Percentiles rank a stretch among this genome's conserved stretches.
These are phyloP conservation scores for Stegophylla sp. DNA, from an alignment of 2,888 invertebrate species.

Conservation along the genomic window DNA sequence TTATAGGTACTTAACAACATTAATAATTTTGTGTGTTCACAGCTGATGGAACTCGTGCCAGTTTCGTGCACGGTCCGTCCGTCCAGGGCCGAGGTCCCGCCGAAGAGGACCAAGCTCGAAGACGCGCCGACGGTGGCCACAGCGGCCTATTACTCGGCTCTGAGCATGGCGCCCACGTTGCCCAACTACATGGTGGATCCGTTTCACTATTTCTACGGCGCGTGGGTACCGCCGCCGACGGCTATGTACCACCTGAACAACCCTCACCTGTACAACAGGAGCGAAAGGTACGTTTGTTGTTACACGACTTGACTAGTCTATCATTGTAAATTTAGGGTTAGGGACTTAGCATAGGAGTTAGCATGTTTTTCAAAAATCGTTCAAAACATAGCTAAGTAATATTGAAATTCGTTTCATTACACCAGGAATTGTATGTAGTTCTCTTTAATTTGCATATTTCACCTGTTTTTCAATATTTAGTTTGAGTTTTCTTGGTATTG, in stretches of 20 bases:
- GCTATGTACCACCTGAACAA: conserved; percentile 61
- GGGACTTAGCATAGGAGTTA: no score
- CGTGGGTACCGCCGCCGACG: conserved; percentile 63
- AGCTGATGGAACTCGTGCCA: conserved; percentile 50
- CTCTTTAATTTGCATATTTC: no score
- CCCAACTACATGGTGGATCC: conserved; percentile 60
- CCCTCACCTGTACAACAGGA: conserved; percentile 62
- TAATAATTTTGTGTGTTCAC: neutral
- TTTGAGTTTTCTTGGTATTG: no score
- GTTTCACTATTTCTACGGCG: conserved; percentile 61
- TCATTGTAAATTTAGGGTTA: no score
- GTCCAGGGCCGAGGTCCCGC: conserved; percentile 42
- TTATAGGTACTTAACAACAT: no score
- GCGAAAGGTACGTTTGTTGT: conserved; percentile 64
- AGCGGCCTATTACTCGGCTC: conserved; percentile 22
- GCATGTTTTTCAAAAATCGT: no score
- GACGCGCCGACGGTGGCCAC: conserved; percentile 31
- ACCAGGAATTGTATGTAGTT: no score
- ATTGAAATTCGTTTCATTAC: no score
- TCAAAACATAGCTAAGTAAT: no score
- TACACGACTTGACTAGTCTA: no score
- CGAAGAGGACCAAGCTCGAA: conserved; percentile 50
- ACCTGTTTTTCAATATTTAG: no score
- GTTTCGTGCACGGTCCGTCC: conserved; percentile 47
- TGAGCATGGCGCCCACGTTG: conserved; percentile 38